Base-by-base conservation (phyloP, 2,888 invertebrate species). In the Synanthedon andrenaeformis region DNA sequence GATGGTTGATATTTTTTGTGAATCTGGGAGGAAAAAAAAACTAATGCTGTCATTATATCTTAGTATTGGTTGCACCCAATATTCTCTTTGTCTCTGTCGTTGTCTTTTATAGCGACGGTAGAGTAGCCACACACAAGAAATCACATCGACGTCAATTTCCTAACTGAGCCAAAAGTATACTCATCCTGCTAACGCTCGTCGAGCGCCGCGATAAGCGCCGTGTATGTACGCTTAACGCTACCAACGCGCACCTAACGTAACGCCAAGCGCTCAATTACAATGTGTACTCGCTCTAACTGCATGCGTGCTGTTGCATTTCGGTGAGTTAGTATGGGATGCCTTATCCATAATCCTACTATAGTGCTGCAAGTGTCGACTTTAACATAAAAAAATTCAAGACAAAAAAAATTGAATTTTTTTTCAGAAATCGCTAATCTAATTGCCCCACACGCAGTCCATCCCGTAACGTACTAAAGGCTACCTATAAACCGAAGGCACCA, bases 401-500 rank as follows among this genome's bases (percentile, higher is more conserved):
- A 10, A 35, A 10, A 35, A 35, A 35, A 10, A 1, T 10, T 5
- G 3, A 35, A 35, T 35, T 10, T 0, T 35, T n/a, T 35, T 35
- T 35, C 10, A 35, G 35, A 35, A 35, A 35, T 50, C 59, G 58
- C 62, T 56, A 6, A 49, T 58, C 60, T 66, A 52, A 19, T 62
- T 62, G 68, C 72, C 66, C 53, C 1, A 45, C 57, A 41, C 35
- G 42, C 3, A 60, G 62, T 62, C 59, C 65, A 59, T 63, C 60
- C 60, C 60, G 62, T 54, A 59, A 59, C 67, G 59, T 58, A 64
- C 64, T 68, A 60, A 69, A 63, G 67, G 66, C 66, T 56, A 35
- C 65, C 66, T 62, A 70, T 74, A 74, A 75, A 73, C 62, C 62
- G 62, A 55, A 60, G 62, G 62, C 67, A 64, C 63, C 64, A 65